These are phyloP conservation scores for Athalia cordata DNA, from an alignment of 2,888 invertebrate genomes.

Conservation along the genomic window DNA sequence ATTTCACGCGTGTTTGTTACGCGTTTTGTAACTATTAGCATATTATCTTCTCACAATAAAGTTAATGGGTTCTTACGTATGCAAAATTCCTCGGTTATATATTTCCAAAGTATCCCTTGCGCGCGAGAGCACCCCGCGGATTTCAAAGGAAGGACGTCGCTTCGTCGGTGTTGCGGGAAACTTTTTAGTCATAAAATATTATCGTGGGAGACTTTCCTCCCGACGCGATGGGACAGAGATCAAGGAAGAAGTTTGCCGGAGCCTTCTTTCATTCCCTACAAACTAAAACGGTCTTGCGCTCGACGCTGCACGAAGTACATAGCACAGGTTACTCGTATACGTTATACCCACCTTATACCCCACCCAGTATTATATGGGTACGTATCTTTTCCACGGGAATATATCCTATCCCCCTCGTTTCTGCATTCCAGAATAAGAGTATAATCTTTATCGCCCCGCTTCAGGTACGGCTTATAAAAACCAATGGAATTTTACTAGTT, in stretches of 20 bases:
- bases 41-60: conserved; percentile 58
- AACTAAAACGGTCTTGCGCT: too few species aligned
- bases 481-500: conserved; percentile 5
- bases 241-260: conserved; percentile 1
- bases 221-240: neutral
- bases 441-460: conserved; percentile 31
- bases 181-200: neutral
- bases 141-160: too few species aligned
- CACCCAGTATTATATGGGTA: too few species aligned
- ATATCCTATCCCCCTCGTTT: conserved; percentile 10
- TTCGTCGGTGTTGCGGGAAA: too few species aligned
- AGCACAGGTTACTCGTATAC: too few species aligned
- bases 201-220: conserved; percentile 31
- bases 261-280: conserved; percentile 2
- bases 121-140: too few species aligned
- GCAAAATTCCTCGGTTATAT: conserved; percentile 3
- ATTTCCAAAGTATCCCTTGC: neutral
- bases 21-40: conserved; percentile 54
- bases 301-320: too few species aligned
- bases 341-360: too few species aligned
- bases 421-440: conserved; percentile 41
- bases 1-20: conserved; percentile 55
- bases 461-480: too few species aligned
- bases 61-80: conserved; percentile 53
- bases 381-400: neutral